phyloP scores from a whole-genome alignment of 2,113 vertebrate genomes.

The Equus quagga region DNA sequence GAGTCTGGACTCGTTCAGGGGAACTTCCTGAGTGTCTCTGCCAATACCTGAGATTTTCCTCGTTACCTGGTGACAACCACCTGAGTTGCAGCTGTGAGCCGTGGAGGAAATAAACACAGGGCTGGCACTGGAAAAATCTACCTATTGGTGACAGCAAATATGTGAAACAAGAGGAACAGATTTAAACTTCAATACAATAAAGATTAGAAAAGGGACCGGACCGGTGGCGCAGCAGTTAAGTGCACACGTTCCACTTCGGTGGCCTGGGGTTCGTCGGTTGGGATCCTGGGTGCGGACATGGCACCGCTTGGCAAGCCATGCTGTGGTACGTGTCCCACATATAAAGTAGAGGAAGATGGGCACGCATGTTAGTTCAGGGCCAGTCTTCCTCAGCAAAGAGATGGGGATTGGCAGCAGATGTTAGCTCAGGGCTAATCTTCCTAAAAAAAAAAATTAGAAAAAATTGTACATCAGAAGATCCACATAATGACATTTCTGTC shows the following conservation, averaged over 20 bases:
- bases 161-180: not conserved
- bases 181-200: constrained; percentile 8
- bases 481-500: too few relatives aligned
- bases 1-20: not conserved
- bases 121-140: not conserved
- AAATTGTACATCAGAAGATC: not conserved
- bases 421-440: too few relatives aligned
- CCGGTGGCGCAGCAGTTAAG: too few relatives aligned
- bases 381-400: too few relatives aligned
- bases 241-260: too few relatives aligned
- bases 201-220: not conserved
- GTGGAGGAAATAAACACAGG: not conserved
- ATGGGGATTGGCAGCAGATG: too few relatives aligned
- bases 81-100: not conserved
- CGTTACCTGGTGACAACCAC: not conserved
- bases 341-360: too few relatives aligned
- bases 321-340: too few relatives aligned
- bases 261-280: too few relatives aligned
- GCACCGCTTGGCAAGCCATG: too few relatives aligned
- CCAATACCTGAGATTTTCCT: not conserved
- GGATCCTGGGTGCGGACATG: too few relatives aligned
- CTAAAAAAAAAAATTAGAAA: not conserved
- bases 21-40: not conserved
- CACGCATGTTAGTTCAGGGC: too few relatives aligned
- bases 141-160: not conserved